Base-by-base conservation (phyloP, 2,797 vertebrate genomes). In the Tachyglossus aculeatus region DNA sequence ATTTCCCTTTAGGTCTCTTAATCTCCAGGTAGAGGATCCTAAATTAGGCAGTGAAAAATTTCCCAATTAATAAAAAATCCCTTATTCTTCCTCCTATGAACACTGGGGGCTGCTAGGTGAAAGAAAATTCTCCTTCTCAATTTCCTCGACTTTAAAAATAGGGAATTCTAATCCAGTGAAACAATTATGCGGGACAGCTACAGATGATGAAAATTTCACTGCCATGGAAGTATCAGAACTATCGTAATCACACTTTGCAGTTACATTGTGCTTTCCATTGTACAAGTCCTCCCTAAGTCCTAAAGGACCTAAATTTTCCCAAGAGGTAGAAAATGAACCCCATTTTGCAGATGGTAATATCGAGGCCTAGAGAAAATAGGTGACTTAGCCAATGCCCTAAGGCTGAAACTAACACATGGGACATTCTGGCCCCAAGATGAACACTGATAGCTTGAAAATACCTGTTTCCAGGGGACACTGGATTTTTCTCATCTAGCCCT, bases 321-420 rank as follows among this genome's bases (percentile, higher is more conserved):
- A 53, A 62, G 78, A 75, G 68, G 80, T 80, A 85, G 60, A 61
- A 8, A 14, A 64, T 44, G 44, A 71, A 19, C 50, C 19, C 44
- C 32, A 40, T 68, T 78, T 52, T 71, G 21, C 41, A 75, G 59
- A 32, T 8, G 12, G 60, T 52, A 79, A 78, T n/a, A 66, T 21
- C n/a, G 38, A 74, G 48, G 34, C 55, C 60, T 11, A 37, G 34
- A 33, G 31, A 61, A 48, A 29, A 21, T 44, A 22, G 24, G 7
- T 47, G 2, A 25, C 14, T 68, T 57, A 31, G 4, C 5, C 47
- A 9, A 19, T 5, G 19, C 19, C 39, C 1, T 40, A 57, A 62
- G n/a, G n/a, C n/a, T n/a, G n/a, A n/a, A n/a, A n/a, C n/a, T n/a
- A n/a, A n/a, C n/a, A n/a, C n/a, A n/a, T n/a, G n/a, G n/a, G n/a